Conservation (phyloP, 1,140 invertebrate species). For the Neodiprion fabricii region DNA sequence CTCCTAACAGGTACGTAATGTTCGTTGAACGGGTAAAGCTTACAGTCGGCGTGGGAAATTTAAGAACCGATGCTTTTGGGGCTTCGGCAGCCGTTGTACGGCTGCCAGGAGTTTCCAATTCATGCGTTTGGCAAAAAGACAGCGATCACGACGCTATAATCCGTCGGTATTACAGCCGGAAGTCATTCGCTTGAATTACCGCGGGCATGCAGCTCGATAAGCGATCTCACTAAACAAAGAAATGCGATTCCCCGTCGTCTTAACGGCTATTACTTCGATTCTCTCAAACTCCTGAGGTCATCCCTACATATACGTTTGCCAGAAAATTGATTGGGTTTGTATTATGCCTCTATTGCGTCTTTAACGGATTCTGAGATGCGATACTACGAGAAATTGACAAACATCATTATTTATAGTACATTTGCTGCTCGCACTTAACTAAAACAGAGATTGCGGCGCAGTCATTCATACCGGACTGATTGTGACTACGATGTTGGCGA, state of each 20-base stretch:
- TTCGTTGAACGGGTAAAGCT: neutral
- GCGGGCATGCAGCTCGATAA: neutral
- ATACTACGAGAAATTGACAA: no score
- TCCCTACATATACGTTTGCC: neutral
- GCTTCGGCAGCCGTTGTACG: neutral
- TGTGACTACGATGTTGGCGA: no score
- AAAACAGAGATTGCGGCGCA: no score
- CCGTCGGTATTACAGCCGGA: neutral
- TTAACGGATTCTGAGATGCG: no score
- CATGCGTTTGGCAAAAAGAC: conserved; percentile 5
- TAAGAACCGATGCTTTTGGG: neutral
- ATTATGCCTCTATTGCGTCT: no score
- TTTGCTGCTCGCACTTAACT: no score
- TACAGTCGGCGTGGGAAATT: conserved; percentile 1
- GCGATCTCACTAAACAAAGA: neutral
- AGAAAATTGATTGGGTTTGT: neutral
- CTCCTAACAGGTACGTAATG: no score
- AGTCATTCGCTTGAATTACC: neutral
- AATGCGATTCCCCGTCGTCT: neutral
- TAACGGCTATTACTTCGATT: neutral
- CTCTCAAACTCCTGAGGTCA: neutral
- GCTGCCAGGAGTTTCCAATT: conserved; percentile 3
- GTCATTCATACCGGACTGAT: no score
- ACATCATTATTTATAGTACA: no score
- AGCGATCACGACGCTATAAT: neutral